Percentiles rank a stretch among this genome's conserved stretches.
These are phyloP conservation scores for Prionchulus punctatus DNA, from an alignment of 2,888 invertebrate species.

Conservation along the genomic window DNA sequence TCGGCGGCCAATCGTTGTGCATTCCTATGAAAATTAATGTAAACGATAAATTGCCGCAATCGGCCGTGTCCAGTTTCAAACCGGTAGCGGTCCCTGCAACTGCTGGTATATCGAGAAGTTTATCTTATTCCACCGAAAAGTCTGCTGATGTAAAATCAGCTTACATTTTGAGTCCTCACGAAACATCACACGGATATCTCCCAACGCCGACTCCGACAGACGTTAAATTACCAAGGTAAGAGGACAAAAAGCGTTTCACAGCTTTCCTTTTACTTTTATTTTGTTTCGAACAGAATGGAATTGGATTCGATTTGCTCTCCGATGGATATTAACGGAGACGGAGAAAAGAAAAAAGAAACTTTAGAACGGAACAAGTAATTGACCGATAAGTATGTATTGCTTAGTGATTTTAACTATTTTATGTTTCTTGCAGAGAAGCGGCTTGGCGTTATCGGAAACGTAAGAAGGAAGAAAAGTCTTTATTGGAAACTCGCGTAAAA, in stretches of 20 bases:
- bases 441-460: conserved; percentile 1
- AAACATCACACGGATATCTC: not conserved
- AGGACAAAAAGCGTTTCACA: too few relatives aligned
- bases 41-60: not conserved
- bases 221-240: too few relatives aligned
- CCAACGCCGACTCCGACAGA: not conserved
- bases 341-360: not conserved
- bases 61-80: not conserved
- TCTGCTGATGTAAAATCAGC: not conserved
- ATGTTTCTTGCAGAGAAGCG: not conserved
- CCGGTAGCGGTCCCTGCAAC: not conserved
- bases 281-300: too few relatives aligned
- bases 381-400: not conserved
- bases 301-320: too few relatives aligned
- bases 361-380: conserved; percentile 1
- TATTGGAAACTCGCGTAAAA: not conserved
- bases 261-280: too few relatives aligned
- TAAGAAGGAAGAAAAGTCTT: not conserved
- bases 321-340: too few relatives aligned
- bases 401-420: not conserved
- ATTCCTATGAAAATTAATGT: not conserved
- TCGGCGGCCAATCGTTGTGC: not conserved
- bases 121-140: not conserved
- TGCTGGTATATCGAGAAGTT: not conserved
- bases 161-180: not conserved